A percentile compares a stretch with the other conserved stretches of the same genome.
These are phyloP conservation scores for Drosophila sp. DNA, from an alignment of 1,140 invertebrate genomes.

Conservation along the genomic window DNA sequence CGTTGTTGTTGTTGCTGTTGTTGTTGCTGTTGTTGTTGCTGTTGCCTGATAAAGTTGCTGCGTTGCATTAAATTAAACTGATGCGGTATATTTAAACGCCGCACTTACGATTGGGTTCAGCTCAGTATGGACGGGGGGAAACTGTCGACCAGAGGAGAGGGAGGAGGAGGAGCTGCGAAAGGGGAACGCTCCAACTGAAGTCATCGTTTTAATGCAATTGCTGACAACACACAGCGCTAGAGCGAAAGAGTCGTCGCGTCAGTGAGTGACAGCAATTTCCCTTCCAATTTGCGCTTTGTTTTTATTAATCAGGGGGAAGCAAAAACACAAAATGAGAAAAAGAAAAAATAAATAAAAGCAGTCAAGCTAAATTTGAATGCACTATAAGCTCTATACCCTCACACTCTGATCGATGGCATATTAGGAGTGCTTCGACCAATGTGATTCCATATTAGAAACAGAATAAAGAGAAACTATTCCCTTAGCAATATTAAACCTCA, in stretches of 20 bases:
- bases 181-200: slow-evolving; percentile 17
- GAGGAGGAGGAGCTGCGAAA: background rate
- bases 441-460: too few species aligned
- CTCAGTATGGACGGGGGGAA: background rate
- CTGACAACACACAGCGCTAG: slow-evolving; percentile 53
- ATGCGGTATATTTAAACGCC: slow-evolving; percentile 75
- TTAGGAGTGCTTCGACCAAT: too few species aligned
- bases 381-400: background rate
- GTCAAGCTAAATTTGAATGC: background rate
- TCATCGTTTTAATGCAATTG: slow-evolving; percentile 66
- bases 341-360: slow-evolving; percentile 26
- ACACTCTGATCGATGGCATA: background rate
- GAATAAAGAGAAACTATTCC: too few species aligned
- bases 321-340: slow-evolving; percentile 31
- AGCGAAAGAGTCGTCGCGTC: slow-evolving; percentile 3
- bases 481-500: too few species aligned
- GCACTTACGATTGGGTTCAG: slow-evolving; percentile 35
- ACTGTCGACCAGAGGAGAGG: slow-evolving; percentile 5
- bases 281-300: slow-evolving; percentile 71
- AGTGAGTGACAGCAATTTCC: slow-evolving; percentile 78
- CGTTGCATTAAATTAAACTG: slow-evolving; percentile 80
- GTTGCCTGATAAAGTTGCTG: slow-evolving; percentile 74
- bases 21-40: slow-evolving; percentile 44
- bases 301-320: slow-evolving; percentile 62
- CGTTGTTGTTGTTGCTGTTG: background rate